phyloP scores from a whole-genome alignment of 2,888 invertebrate species.

The Tupiocoris notatus region DNA sequence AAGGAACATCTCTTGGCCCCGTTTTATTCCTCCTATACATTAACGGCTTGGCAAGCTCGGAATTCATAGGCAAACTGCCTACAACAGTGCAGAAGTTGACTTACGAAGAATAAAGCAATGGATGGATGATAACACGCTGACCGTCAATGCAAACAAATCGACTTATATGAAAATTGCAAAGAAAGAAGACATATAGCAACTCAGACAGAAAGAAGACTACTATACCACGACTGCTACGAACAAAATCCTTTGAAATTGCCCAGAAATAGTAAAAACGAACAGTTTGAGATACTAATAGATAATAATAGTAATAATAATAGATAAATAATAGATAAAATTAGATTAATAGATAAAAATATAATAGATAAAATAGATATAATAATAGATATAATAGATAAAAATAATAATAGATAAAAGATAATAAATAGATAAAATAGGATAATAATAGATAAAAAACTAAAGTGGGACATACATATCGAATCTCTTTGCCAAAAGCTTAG shows the following conservation, averaged over 20 bases:
- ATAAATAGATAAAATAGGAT: too few species aligned
- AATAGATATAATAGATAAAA: too few species aligned
- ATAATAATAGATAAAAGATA: too few species aligned
- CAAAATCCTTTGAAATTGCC: not conserved
- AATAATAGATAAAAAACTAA: too few species aligned
- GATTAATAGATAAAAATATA: not conserved
- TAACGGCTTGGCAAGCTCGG: not conserved
- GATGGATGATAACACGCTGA: not conserved
- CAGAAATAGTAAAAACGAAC: too few species aligned
- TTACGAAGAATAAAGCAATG: not conserved
- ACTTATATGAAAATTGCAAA: not conserved
- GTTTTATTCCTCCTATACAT: not conserved
- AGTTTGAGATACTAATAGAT: too few species aligned
- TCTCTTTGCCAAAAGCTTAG: too few species aligned
- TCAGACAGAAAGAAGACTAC: not conserved
- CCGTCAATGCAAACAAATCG: constrained; percentile 4
- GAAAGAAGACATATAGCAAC: not conserved
- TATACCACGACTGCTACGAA: not conserved
- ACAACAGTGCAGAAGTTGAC: not conserved
- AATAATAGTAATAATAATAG: not conserved
- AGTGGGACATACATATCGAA: too few species aligned
- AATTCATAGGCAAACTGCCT: not conserved
- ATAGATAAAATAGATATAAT: not conserved
- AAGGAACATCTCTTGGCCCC: too few species aligned
- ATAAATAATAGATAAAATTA: too few species aligned